Conservation (phyloP, 2,113 vertebrate species). For the Podocnemis expansa region DNA sequence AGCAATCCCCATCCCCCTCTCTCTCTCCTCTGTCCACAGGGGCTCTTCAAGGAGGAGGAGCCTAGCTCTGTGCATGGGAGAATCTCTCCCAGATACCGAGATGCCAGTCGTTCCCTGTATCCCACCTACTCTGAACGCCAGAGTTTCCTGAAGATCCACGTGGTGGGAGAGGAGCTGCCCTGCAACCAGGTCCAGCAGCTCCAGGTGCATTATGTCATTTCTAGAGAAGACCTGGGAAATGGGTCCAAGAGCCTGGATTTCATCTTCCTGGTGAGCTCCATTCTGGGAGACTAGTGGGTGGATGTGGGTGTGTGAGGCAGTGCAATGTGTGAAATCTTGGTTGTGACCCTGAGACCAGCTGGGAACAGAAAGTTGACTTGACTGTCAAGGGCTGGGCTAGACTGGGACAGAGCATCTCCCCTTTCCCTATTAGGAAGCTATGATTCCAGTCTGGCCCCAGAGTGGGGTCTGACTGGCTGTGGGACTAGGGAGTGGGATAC, state of each 20-base stretch:
- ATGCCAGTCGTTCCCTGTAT: accelerated
- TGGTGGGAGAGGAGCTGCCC: accelerated
- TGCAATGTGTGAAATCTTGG: too few species aligned
- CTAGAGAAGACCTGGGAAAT: not conserved
- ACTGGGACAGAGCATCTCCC: not conserved
- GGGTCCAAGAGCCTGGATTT: too few species aligned
- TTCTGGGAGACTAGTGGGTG: too few species aligned
- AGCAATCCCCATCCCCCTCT: not conserved
- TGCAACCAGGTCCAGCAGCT: not conserved
- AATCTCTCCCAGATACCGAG: accelerated
- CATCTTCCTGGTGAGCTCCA: too few species aligned
- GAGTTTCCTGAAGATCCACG: constrained; percentile 1
- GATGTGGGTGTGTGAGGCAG: not conserved
- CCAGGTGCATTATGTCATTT: constrained; percentile 15
- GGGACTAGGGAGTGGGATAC: not conserved
- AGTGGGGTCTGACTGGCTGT: too few species aligned
- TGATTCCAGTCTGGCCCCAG: too few species aligned
- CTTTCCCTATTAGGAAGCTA: too few species aligned
- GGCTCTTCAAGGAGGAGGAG: accelerated
- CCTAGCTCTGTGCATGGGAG: accelerated
- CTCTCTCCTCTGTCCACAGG: not conserved
- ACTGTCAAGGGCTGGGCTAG: too few species aligned
- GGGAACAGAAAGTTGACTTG: too few species aligned
- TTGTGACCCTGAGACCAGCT: not conserved
- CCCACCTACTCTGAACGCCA: accelerated